phyloP scores from a whole-genome alignment of 1,140 invertebrate species.

The Habropoda laboriosa region DNA sequence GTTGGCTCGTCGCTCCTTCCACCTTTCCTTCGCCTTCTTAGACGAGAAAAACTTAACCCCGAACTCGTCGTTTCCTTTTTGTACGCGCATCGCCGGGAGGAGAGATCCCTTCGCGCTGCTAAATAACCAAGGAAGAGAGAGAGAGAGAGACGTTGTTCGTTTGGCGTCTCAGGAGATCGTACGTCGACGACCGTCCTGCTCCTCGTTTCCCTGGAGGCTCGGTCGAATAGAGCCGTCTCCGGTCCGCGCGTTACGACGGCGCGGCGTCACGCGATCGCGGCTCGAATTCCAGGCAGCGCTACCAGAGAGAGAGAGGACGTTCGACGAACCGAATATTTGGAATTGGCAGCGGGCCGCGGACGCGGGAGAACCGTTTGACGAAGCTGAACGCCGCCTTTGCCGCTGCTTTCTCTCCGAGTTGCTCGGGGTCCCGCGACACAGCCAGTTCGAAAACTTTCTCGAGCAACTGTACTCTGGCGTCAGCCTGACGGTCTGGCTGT shows the following conservation, averaged over 20 bases:
- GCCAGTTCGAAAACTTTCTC: conserved; percentile 66
- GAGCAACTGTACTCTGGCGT: conserved; percentile 79
- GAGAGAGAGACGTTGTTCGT: too few species aligned
- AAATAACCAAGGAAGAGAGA: conserved; percentile 29
- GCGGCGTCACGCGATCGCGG: conserved; percentile 6
- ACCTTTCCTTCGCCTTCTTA: conserved; percentile 17
- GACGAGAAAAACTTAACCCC: conserved; percentile 61
- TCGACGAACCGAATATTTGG: background rate
- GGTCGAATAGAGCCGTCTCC: too few species aligned
- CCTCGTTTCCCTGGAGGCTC: background rate
- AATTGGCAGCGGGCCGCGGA: background rate
- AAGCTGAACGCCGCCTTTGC: background rate
- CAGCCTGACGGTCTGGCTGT: conserved; percentile 80
- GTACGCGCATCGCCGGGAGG: conserved; percentile 41
- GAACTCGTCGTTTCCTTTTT: conserved; percentile 59
- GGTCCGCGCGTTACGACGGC: background rate
- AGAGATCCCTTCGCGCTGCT: conserved; percentile 41
- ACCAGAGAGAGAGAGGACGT: too few species aligned
- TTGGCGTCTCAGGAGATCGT: background rate
- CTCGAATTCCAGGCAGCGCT: conserved; percentile 6
- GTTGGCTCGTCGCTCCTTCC: conserved; percentile 54
- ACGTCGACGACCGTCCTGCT: background rate
- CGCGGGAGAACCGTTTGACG: background rate
- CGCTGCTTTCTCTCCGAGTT: background rate
- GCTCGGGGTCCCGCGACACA: background rate